Conservation (phyloP, 2,888 invertebrate species). For the Parnassius smintheus region DNA sequence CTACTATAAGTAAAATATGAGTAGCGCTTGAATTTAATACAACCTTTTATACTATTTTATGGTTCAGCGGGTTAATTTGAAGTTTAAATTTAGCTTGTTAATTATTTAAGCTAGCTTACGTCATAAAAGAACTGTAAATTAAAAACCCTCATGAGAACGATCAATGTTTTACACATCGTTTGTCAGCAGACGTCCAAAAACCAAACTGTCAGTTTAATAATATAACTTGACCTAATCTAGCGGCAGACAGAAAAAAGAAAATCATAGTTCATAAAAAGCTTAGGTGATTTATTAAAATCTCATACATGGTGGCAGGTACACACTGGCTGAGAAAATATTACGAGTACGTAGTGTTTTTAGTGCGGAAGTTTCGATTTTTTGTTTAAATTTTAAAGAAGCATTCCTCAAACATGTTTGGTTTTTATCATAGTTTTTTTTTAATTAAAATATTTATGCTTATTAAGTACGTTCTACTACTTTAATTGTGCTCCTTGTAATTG, state of each 20-base stretch:
- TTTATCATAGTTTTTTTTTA: too few relatives aligned
- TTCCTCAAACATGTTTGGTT: conserved; percentile 10
- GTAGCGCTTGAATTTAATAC: too few relatives aligned
- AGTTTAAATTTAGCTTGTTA: not conserved
- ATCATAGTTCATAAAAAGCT: conserved; percentile 12
- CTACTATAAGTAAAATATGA: too few relatives aligned
- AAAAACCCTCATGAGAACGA: conserved; percentile 12
- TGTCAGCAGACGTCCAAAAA: conserved; percentile 5
- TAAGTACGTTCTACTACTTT: not conserved
- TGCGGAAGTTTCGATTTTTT: conserved; percentile 33
- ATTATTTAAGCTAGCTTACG: conserved; percentile 5
- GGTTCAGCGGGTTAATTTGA: not conserved
- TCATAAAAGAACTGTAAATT: conserved; percentile 10
- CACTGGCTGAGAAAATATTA: conserved; percentile 16
- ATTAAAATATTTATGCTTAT: too few relatives aligned
- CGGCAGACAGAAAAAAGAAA: conserved; percentile 17
- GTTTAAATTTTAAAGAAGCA: conserved; percentile 31
- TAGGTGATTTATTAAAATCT: conserved; percentile 18
- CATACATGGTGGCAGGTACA: conserved; percentile 7
- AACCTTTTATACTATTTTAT: too few relatives aligned
- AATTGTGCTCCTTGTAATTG: not conserved
- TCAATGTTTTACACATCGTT: conserved; percentile 21
- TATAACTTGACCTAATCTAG: conserved; percentile 24
- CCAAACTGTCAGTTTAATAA: conserved; percentile 17
- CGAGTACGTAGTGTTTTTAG: conserved; percentile 29